These are phyloP conservation scores for Knipowitschia caucasica DNA, from an alignment of 2,797 vertebrate genomes.

Conservation along the genomic window DNA sequence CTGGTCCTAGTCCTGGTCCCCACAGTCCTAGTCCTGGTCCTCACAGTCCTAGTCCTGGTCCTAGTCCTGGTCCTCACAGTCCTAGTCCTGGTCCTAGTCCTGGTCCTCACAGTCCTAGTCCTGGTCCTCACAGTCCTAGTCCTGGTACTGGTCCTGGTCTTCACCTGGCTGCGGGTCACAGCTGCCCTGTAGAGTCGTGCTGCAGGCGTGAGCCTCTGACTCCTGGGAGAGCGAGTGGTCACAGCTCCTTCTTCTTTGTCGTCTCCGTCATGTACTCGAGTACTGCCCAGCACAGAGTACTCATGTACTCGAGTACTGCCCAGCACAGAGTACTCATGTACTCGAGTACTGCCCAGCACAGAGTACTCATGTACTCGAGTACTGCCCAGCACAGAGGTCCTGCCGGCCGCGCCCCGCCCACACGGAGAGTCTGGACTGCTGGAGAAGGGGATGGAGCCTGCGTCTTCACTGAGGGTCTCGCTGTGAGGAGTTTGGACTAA, in stretches of 20 bases:
- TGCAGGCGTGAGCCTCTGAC: constrained; percentile 86
- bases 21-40: no score
- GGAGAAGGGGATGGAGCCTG: constrained; percentile 84
- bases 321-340: constrained; percentile 50
- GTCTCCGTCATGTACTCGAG: constrained; percentile 68
- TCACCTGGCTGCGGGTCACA: constrained; percentile 92
- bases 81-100: no score
- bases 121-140: no score
- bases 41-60: no score
- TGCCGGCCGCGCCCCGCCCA: constrained; percentile 73
- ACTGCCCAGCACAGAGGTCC: constrained; percentile 60
- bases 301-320: constrained; percentile 65
- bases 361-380: constrained; percentile 60
- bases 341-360: constrained; percentile 63
- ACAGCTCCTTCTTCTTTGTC: constrained; percentile 78
- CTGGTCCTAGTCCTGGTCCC: no score
- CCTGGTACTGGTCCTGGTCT: no score
- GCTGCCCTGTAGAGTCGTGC: constrained; percentile 91
- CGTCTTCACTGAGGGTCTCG: constrained; percentile 86
- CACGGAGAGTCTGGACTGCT: constrained; percentile 89
- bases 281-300: constrained; percentile 58
- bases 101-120: no score
- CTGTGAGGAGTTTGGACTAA: constrained; percentile 77
- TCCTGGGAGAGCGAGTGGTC: constrained; percentile 75
- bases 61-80: no score